Evolutionary conservation across 2,888 invertebrate genomes (phyloP).

Genomic region (Apamea crenata): DNA sequence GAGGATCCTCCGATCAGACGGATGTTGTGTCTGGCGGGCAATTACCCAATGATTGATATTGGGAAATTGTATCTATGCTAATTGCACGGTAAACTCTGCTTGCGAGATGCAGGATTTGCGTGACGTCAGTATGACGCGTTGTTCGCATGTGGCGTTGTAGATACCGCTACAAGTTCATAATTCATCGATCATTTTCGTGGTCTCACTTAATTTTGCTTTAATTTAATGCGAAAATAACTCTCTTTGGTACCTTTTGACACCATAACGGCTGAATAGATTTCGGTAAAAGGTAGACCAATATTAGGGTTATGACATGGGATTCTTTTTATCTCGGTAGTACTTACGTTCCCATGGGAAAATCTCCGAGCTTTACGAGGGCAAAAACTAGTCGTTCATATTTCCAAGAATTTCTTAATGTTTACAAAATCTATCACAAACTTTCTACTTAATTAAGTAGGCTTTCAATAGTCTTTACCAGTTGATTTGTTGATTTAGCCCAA

Average conservation of each 20-base stretch:
- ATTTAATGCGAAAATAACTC: neutral
- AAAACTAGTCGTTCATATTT: neutral
- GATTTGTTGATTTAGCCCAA: slow-evolving; percentile 22
- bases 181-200: neutral
- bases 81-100: too few species aligned
- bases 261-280: neutral
- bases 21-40: too few species aligned
- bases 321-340: neutral
- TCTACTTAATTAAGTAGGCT: slow-evolving; percentile 4
- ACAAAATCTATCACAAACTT: slow-evolving; percentile 5
- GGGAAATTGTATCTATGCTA: too few species aligned
- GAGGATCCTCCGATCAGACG: too few species aligned
- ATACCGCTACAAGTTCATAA: too few species aligned
- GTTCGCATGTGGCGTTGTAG: too few species aligned
- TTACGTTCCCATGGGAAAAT: neutral
- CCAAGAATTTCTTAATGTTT: neutral
- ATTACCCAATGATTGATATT: too few species aligned
- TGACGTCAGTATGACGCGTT: too few species aligned
- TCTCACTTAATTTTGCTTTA: neutral
- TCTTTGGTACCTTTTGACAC: neutral
- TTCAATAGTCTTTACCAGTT: slow-evolving; percentile 1
- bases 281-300: neutral
- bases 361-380: neutral
- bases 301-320: neutral
- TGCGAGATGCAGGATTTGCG: too few species aligned